Conservation (phyloP, 2,113 vertebrate genomes). For the Eptesicus fuscus region DNA sequence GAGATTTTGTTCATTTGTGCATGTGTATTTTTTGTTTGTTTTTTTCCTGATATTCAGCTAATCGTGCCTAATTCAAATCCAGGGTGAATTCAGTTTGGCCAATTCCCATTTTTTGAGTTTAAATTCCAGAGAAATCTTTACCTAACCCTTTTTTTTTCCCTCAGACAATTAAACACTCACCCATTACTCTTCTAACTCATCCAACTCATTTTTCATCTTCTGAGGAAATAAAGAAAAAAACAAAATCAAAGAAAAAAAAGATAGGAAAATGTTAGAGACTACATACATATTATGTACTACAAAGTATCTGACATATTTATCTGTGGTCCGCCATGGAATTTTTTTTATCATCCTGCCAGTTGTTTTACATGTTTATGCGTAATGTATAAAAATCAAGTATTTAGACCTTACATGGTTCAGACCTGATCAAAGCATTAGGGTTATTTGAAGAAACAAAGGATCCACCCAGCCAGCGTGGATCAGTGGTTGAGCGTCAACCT, state of each 20-base stretch:
- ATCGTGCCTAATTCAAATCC: not conserved
- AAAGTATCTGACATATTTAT: not conserved
- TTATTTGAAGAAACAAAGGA: not conserved
- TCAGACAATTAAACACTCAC: slow-evolving; percentile 22
- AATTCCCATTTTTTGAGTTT: not conserved
- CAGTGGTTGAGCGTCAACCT: too few relatives aligned
- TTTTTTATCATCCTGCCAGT: not conserved
- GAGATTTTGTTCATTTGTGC: not conserved
- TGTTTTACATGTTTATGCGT: not conserved
- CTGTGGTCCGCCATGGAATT: not conserved
- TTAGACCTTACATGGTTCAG: not conserved
- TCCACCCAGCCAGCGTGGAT: too few relatives aligned
- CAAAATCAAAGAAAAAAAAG: slow-evolving; percentile 19
- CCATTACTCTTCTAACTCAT: not conserved
- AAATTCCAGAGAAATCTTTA: slow-evolving; percentile 36
- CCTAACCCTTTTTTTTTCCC: not conserved
- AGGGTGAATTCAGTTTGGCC: not conserved
- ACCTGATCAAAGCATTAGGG: not conserved
- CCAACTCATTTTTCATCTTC: not conserved
- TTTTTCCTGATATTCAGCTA: not conserved
- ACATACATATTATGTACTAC: not conserved
- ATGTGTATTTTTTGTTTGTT: not conserved
- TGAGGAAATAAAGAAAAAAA: not conserved
- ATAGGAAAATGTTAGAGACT: not conserved
- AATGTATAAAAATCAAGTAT: not conserved